These are phyloP conservation scores for Linnaemya tessellans DNA, from an alignment of 2,888 invertebrate species.

Conservation along the genomic window DNA sequence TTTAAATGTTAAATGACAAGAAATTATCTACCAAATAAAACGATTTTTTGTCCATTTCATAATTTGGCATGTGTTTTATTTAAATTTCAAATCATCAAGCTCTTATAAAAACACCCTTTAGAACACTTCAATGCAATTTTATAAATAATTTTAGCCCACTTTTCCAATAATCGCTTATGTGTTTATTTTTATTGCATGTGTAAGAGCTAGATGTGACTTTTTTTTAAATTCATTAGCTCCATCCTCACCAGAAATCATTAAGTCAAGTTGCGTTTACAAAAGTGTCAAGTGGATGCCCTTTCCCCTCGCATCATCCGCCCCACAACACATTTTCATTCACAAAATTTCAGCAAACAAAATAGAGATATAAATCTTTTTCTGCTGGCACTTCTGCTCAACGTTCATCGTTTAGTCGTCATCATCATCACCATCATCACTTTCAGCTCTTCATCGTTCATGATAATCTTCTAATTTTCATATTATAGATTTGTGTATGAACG, in stretches of 20 bases:
- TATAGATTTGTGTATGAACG: conserved; percentile 21
- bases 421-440: not conserved
- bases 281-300: conserved; percentile 6
- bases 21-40: too few species aligned
- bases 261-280: conserved; percentile 20
- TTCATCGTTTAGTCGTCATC: not conserved
- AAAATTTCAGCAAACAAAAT: conserved; percentile 12
- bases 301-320: not conserved
- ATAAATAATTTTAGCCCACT: not conserved
- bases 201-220: conserved; percentile 18
- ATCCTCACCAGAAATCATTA: conserved; percentile 45
- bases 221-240: conserved; percentile 29
- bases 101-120: too few species aligned
- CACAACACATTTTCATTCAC: conserved; percentile 25
- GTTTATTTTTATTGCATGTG: not conserved
- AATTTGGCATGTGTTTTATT: too few species aligned
- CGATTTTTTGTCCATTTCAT: too few species aligned
- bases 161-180: not conserved
- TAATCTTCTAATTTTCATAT: conserved; percentile 42
- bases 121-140: too few species aligned
- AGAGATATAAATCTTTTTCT: conserved; percentile 26
- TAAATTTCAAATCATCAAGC: too few species aligned
- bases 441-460: conserved; percentile 5
- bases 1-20: too few species aligned
- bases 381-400: not conserved